Percentiles rank a stretch among this genome's conserved stretches.
phyloP scores from a whole-genome alignment of 2,113 vertebrate species.

The Rallus limicola region DNA sequence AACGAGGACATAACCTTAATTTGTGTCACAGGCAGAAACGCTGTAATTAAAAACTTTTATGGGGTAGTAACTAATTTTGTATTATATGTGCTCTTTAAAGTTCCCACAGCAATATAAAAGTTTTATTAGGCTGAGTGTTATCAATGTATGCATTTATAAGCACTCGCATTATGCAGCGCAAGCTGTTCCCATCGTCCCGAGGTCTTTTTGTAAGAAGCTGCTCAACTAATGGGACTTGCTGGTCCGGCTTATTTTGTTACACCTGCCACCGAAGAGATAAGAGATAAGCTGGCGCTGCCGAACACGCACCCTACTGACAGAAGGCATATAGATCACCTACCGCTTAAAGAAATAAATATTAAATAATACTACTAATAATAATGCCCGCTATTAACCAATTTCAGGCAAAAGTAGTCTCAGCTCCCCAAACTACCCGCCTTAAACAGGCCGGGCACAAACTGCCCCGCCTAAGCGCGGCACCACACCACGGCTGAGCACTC shows the following conservation, averaged over 20 bases:
- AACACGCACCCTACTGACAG: background rate
- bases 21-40: conserved; percentile 49
- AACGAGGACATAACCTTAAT: conserved; percentile 63
- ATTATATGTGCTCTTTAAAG: conserved; percentile 67
- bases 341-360: background rate
- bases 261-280: conserved; percentile 48
- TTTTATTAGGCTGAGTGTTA: conserved; percentile 66
- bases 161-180: background rate
- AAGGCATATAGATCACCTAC: background rate
- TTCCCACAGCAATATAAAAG: conserved; percentile 63
- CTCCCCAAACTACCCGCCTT: background rate
- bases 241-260: conserved; percentile 14
- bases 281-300: background rate
- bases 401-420: background rate
- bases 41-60: conserved; percentile 78
- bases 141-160: conserved; percentile 33
- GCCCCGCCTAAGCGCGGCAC: background rate
- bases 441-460: background rate
- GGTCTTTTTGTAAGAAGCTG: conserved; percentile 3
- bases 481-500: background rate
- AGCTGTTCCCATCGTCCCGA: background rate
- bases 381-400: background rate
- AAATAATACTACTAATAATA: background rate
- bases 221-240: background rate
- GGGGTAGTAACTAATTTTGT: conserved; percentile 69